Evolutionary conservation across 2,113 vertebrate genomes (phyloP).

Genomic region (Microcebus tavaratra): DNA sequence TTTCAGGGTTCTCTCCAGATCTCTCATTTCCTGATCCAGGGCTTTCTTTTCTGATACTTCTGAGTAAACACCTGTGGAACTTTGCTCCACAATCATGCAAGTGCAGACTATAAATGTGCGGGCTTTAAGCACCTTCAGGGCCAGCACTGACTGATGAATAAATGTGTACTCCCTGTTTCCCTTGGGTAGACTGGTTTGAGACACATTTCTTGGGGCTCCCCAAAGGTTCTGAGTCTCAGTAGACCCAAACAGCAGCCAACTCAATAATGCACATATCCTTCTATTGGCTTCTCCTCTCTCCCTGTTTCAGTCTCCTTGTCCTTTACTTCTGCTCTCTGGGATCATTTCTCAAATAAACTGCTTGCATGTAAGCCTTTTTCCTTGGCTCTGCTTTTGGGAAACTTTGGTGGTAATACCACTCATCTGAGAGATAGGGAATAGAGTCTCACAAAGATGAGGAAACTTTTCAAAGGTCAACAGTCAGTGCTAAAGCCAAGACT

Average conservation of each 20-base stretch:
- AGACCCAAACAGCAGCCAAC: background rate
- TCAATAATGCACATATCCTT: background rate
- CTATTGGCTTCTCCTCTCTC: background rate
- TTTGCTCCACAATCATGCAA: background rate
- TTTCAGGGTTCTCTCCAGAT: background rate
- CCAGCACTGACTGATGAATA: background rate
- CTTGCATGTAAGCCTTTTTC: background rate
- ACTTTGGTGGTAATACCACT: background rate
- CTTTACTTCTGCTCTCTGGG: background rate
- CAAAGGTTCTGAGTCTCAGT: background rate
- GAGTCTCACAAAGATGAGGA: background rate
- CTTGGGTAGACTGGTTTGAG: background rate
- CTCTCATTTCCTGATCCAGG: background rate
- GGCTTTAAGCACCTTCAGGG: background rate
- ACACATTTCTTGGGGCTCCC: background rate
- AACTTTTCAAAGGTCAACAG: background rate
- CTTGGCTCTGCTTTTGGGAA: background rate
- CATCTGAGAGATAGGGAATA: background rate
- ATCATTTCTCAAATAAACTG: background rate
- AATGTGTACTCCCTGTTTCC: background rate
- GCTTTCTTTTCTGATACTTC: background rate
- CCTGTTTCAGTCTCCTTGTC: background rate
- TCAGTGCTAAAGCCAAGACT: background rate
- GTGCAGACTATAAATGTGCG: background rate
- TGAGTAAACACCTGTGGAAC: background rate